Base-by-base conservation (phyloP, 2,888 invertebrate species). In the Oxytorus armatus region DNA sequence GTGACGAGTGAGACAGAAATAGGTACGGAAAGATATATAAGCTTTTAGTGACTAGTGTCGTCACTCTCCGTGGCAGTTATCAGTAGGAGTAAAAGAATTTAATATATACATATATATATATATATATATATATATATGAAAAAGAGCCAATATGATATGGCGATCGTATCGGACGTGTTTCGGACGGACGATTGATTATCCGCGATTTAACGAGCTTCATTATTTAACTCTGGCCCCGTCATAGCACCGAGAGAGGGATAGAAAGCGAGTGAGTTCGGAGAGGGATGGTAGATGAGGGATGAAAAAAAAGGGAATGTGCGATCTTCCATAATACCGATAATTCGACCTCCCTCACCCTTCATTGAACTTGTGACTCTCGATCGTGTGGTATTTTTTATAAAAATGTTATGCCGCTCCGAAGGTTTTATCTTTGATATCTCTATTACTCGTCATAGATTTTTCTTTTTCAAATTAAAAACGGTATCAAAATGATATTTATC, bases 121-220 rank as follows among this genome's bases (percentile, higher is more conserved):
- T 33, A 51, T 29, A 16, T 29, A 47, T 53, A 65, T 47, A 36
- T 57, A 57, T 23, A 21, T 44, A 44, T 55, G 7, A 44, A 59
- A 42, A 11, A 47, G 25, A 55, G 47, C 51, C 18, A 36, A 63
- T 39, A 77, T 69, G 49, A 81, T 73, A 63, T 72, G 65, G 42
- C 44, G 53, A 81, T 69, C 33, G 44, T 57, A 55, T 72, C 63
- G 51, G 68, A 73, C 76, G 82, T 66, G 47, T 66, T 74, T 73
- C 73, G 49, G 25, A 42, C 36, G 59, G 70, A 68, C 55, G 76
- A 82, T 82, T 77, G 68, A 75, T 82, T 79, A 73, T 79, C 76
- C 59, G 36, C 63, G 42, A 73, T 81, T 78, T 70, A 70, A 78
- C 70, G 72, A 72, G 53, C 68, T 82, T 79, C 68, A 79, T 77